Conservation (phyloP, 2,888 invertebrate species). For the Clanis bilineata region DNA sequence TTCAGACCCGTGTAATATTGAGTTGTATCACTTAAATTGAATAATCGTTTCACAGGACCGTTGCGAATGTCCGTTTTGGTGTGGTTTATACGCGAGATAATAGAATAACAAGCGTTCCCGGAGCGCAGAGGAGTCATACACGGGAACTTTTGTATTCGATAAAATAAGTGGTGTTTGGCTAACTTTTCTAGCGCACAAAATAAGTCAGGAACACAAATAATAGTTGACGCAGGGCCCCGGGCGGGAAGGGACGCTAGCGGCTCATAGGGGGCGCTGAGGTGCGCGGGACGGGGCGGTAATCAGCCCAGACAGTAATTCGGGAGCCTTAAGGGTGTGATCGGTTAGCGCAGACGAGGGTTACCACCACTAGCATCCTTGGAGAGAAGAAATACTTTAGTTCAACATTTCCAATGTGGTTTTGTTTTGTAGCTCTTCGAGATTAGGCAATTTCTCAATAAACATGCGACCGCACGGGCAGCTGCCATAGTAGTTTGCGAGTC, state of each 20-base stretch:
- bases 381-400: slow-evolving; percentile 80
- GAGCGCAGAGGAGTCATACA: slow-evolving; percentile 62
- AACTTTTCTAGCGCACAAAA: slow-evolving; percentile 76
- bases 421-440: slow-evolving; percentile 81
- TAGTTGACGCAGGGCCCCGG: slow-evolving; percentile 71
- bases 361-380: slow-evolving; percentile 73
- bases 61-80: slow-evolving; percentile 51
- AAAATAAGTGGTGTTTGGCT: slow-evolving; percentile 72
- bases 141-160: slow-evolving; percentile 72
- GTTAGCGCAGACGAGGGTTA: slow-evolving; percentile 78
- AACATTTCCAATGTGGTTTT: slow-evolving; percentile 80
- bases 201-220: slow-evolving; percentile 79
- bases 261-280: slow-evolving; percentile 22
- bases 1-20: slow-evolving; percentile 39
- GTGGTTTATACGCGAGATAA: slow-evolving; percentile 48
- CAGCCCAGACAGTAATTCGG: slow-evolving; percentile 80
- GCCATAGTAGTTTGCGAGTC: slow-evolving; percentile 71
- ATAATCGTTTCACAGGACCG: slow-evolving; percentile 41
- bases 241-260: slow-evolving; percentile 44
- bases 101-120: slow-evolving; percentile 64
- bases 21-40: slow-evolving; percentile 44
- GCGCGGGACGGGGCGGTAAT: slow-evolving; percentile 62
- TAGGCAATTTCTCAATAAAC: slow-evolving; percentile 80
- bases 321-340: slow-evolving; percentile 80
- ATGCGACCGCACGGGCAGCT: slow-evolving; percentile 71